Percentiles rank a stretch among this genome's conserved stretches.
Conservation (phyloP, 2,797 vertebrate genomes). For the Holocentrus rufus region DNA sequence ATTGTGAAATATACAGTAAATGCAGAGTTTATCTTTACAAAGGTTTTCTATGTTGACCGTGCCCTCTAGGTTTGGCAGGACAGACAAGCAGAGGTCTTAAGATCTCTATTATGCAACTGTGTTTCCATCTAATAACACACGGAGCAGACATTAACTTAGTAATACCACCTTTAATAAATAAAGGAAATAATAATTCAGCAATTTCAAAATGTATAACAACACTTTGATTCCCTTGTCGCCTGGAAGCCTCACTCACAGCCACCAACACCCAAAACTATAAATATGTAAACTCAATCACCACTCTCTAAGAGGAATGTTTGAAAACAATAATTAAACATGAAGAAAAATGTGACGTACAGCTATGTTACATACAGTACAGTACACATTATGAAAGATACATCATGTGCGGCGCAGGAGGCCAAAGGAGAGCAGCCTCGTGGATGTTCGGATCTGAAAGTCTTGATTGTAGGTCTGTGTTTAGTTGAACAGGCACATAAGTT, state of each 20-base stretch:
- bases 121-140: slow-evolving; percentile 6
- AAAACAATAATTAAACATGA: background rate
- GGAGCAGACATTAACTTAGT: background rate
- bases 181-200: slow-evolving; percentile 4
- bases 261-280: slow-evolving; percentile 12
- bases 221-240: slow-evolving; percentile 21
- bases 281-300: slow-evolving; percentile 24
- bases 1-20: no score
- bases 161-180: slow-evolving; percentile 68
- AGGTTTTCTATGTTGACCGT: no score
- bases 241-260: background rate
- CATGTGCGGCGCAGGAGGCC: slow-evolving; percentile 17
- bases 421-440: background rate
- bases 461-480: slow-evolving; percentile 36
- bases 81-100: no score
- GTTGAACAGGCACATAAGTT: slow-evolving; percentile 41
- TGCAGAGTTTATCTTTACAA: no score
- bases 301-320: slow-evolving; percentile 8
- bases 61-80: no score
- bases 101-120: no score
- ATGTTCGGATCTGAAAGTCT: slow-evolving; percentile 20
- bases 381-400: slow-evolving; percentile 36
- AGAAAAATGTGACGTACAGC: background rate
- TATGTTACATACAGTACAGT: slow-evolving; percentile 34
- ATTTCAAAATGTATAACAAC: slow-evolving; percentile 24